Base-by-base conservation (phyloP, 2,797 vertebrate genomes). In the Alca torda region DNA sequence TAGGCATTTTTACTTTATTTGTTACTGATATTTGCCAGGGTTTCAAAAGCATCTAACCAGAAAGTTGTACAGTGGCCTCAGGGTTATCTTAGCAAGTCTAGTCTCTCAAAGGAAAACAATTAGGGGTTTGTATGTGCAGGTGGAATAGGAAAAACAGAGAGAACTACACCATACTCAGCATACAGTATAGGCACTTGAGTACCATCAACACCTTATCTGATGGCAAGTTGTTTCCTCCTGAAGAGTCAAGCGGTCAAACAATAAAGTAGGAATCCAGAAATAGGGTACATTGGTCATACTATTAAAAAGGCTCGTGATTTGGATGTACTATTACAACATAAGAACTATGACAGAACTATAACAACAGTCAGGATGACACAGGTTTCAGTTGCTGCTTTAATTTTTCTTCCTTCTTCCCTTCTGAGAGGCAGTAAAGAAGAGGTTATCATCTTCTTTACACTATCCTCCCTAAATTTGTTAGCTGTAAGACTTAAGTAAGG, bases 101-200 rank as follows among this genome's bases (percentile, higher is more conserved):
- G 16, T 11, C 21, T 79, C 89, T 64, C 50, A 68, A 86, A 90
- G 12, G 13, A 54, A 69, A 86, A 77, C 69, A 60, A 33, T 2
- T 0, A 57, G 19, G 14, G 7, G 9, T 39, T 46, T 84, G 26
- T 45, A 46, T 0, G 0, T 30, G 31, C 10, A 16, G 31, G 23
- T 25, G 9, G 53, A 81, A 78, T 2, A 83, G 5, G 9, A 90
- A 86, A 77, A 93, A 2, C 3, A 81, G 19, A 54, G 19, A 54
- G 20, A 78, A 86, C 23, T 73, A 65, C 4, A 61, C 4, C 15
- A 23, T 57, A n/a, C 17, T 84, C 28, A 23, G 2, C 56, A 60
- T 48, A 73, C 23, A 65, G 39, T 25, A 80, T 0, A 80, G 48
- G 16, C 35, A 65, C 16, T 57, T 60, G 11, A 74, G n/a, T 33